Evolutionary conservation across 2,888 invertebrate species (phyloP).

Genomic region (Odontocerum albicorne): DNA sequence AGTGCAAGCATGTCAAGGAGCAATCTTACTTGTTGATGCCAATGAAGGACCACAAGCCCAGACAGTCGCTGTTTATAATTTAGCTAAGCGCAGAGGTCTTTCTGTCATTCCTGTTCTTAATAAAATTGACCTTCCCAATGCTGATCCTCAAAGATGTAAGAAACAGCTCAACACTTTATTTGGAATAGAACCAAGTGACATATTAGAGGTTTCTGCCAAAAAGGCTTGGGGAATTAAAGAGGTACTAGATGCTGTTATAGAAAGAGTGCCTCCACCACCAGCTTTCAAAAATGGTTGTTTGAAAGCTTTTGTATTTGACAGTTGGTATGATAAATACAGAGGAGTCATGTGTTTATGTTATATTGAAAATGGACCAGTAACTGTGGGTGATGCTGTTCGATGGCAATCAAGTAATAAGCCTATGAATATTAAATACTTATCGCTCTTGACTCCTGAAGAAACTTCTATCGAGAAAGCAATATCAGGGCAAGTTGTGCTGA

Average conservation of each 20-base stretch:
- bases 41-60: conserved; percentile 97
- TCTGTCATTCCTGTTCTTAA: conserved; percentile 90
- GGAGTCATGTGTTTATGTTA: conserved; percentile 79
- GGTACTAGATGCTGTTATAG: conserved; percentile 76
- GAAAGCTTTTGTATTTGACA: conserved; percentile 87
- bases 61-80: conserved; percentile 94
- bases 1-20: conserved; percentile 91
- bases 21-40: conserved; percentile 92
- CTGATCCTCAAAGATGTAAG: conserved; percentile 80
- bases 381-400: conserved; percentile 74
- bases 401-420: conserved; percentile 70
- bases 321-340: conserved; percentile 88
- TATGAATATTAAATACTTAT: conserved; percentile 78
- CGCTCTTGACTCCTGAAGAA: conserved; percentile 79
- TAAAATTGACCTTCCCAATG: conserved; percentile 93
- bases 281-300: conserved; percentile 64
- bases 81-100: conserved; percentile 82
- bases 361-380: conserved; percentile 74
- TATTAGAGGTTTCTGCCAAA: conserved; percentile 91
- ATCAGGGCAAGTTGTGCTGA: conserved; percentile 93
- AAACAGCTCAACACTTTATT: conserved; percentile 81
- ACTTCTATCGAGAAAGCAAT: conserved; percentile 63
- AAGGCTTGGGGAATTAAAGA: conserved; percentile 80
- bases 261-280: conserved; percentile 74
- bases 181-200: conserved; percentile 70